These are phyloP conservation scores for Corvus hawaiiensis DNA, from an alignment of 2,113 vertebrate genomes.

Conservation along the genomic window DNA sequence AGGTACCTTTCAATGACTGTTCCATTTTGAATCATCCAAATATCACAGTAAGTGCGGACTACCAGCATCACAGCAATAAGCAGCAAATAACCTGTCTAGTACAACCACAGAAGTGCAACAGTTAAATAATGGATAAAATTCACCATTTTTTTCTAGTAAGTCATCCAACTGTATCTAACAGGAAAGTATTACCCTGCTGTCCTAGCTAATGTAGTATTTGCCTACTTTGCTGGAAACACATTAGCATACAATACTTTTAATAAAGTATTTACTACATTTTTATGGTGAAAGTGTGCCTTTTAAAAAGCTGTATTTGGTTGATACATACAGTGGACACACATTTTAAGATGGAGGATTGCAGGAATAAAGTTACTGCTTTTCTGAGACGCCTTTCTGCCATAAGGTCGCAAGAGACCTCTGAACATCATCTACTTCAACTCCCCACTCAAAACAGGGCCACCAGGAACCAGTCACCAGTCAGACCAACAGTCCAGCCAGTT, in stretches of 20 bases:
- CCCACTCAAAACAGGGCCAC: not conserved
- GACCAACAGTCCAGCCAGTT: not conserved
- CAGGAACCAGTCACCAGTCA: not conserved
- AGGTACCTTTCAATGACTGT: constrained; percentile 97
- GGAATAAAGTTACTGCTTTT: not conserved
- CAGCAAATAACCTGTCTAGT: constrained; percentile 88
- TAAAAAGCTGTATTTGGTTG: not conserved
- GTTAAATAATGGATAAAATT: not conserved
- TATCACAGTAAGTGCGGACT: constrained; percentile 93
- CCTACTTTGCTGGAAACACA: not conserved
- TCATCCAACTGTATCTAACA: not conserved
- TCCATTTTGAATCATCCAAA: constrained; percentile 99
- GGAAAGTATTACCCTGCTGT: not conserved
- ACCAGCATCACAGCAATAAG: constrained; percentile 93
- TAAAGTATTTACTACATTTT: not conserved
- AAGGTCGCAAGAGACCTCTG: not conserved
- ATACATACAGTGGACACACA: not conserved
- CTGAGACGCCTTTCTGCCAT: not conserved
- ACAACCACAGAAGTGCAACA: not conserved
- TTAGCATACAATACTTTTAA: not conserved
- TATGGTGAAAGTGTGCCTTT: not conserved
- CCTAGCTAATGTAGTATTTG: not conserved
- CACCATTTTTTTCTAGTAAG: not conserved
- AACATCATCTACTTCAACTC: not conserved
- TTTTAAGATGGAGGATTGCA: not conserved